These are phyloP conservation scores for Illadopsis cleaveri DNA, from an alignment of 2,113 vertebrate genomes.

Conservation along the genomic window DNA sequence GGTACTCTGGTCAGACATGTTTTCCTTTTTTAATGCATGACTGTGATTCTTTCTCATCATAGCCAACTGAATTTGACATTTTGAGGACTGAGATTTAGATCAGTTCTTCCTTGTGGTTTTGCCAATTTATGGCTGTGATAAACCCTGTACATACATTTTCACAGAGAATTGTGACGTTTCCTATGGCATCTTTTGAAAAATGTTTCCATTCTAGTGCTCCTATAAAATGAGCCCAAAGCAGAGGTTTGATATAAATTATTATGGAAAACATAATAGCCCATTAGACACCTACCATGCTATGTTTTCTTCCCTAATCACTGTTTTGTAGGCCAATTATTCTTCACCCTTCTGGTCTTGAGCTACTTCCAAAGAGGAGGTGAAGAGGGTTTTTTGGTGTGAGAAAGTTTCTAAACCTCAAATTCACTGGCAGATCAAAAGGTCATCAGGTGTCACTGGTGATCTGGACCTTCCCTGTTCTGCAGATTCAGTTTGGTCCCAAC, in stretches of 20 bases:
- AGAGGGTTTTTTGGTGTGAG: background rate
- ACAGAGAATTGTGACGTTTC: slow-evolving; percentile 37
- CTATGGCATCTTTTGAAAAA: slow-evolving; percentile 17
- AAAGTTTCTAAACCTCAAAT: background rate
- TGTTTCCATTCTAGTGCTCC: background rate
- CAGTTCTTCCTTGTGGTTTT: slow-evolving; percentile 36
- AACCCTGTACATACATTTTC: background rate
- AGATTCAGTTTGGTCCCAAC: background rate
- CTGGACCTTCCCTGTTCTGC: background rate
- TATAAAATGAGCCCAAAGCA: slow-evolving; percentile 8
- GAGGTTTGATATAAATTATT: background rate
- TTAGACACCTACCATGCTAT: background rate
- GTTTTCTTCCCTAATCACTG: background rate
- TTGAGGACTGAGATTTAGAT: slow-evolving; percentile 20
- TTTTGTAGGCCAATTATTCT: background rate
- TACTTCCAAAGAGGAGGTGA: background rate
- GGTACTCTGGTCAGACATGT: background rate
- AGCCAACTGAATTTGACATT: slow-evolving; percentile 1
- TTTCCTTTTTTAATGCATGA: background rate
- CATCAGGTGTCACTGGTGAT: background rate
- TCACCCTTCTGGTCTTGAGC: background rate
- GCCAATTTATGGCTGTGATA: background rate
- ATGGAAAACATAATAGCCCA: background rate
- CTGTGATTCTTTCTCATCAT: background rate
- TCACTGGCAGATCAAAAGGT: background rate